Evolutionary conservation across 1,140 invertebrate genomes (phyloP), one percentile per base, ranked within the genome.

Genomic region (Macrobrachium rosenbergii): DNA sequence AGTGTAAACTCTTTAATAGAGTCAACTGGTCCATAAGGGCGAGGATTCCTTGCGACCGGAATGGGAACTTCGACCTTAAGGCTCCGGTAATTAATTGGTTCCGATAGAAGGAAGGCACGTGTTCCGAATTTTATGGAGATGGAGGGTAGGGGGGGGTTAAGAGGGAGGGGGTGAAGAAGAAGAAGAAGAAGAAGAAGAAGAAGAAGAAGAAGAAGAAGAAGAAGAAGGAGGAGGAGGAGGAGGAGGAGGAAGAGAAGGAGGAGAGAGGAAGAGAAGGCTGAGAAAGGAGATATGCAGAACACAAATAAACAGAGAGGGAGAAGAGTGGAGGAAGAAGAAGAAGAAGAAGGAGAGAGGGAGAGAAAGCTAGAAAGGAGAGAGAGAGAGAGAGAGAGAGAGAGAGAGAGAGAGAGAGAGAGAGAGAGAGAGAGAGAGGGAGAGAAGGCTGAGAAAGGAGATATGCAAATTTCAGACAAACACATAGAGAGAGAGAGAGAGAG

Each of bases 31-130:
- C 83, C 43, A 11, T 78, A 78, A 64, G 62, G 75, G 75, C 60
- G 60, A 37, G 10, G 45, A 45, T 69, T 37, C 73, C 73, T 23
- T 6, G 11, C 2, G 21, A n/a, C 17, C 2, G n/a, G 62, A 11
- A 14, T 37, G 21, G 37, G n/a, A 85, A n/a, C 64, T 63, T 85
- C 83, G 62, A 21, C 83, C 75, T 67, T 85, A 63, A 52, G 37
- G 83, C 60, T 28, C 37, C 73, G 14, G 83, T 85, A 85, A 85
- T 85, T 85, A 85, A 85, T 85, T 85, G 83, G 83, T 85, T 85
- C 83, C 83, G 75, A 85, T 85, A 85, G 83, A 85, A 79, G 69
- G 83, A 79, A 78, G 75, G 75, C 75, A 79, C 83, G 83, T 78
- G 83, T 76, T 62, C 67, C 28, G 75, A 79, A 76, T 76, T 85